These are phyloP conservation scores for Balanococcus diminutus DNA, from an alignment of 2,888 invertebrate genomes.

Conservation along the genomic window DNA sequence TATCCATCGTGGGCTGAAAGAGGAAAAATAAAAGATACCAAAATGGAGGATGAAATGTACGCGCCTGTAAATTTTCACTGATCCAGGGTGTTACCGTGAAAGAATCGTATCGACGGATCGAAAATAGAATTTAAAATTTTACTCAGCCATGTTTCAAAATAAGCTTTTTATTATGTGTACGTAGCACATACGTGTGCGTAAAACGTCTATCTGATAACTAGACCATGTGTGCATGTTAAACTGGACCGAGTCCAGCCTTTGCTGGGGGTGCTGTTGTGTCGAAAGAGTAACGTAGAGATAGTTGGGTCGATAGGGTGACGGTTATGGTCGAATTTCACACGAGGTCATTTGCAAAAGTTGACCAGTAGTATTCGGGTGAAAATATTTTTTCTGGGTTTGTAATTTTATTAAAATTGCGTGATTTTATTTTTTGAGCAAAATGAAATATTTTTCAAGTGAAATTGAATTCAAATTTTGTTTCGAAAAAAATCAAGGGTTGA, in stretches of 20 bases:
- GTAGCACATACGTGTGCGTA: neutral
- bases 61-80: too few relatives aligned
- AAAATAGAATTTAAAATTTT: neutral
- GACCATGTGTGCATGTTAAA: neutral
- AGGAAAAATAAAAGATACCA: neutral
- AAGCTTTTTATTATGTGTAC: neutral
- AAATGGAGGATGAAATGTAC: neutral
- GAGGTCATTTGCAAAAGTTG: too few relatives aligned
- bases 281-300: neutral
- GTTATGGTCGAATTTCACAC: neutral
- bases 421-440: too few relatives aligned
- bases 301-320: neutral
- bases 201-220: neutral
- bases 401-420: too few relatives aligned
- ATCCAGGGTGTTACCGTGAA: too few relatives aligned
- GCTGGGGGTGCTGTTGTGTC: neutral
- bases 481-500: too few relatives aligned
- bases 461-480: too few relatives aligned
- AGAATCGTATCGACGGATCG: neutral
- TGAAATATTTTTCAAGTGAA: too few relatives aligned
- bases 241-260: slow-evolving; percentile 3
- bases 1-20: neutral
- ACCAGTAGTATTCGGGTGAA: too few relatives aligned
- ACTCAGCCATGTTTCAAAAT: too few relatives aligned
- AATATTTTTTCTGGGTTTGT: too few relatives aligned